Percentiles rank a stretch among this genome's conserved stretches.
phyloP scores from a whole-genome alignment of 2,888 invertebrate genomes.

The Bombylius major region DNA sequence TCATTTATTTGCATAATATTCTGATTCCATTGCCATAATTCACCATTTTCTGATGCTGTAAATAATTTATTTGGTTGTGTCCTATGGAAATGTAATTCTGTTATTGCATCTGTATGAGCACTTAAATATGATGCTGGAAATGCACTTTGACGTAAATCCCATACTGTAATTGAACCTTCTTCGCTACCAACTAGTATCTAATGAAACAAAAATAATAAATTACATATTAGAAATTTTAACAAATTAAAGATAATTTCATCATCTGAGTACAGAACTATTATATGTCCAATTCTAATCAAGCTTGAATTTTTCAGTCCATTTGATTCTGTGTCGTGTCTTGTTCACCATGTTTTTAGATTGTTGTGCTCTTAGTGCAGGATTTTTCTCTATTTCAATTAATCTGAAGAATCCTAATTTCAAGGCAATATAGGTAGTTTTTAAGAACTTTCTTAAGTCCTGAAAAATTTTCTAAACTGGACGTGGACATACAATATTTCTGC shows the following conservation, averaged over 20 bases:
- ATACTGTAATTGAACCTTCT: slow-evolving; percentile 74
- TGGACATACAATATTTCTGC: too few species aligned
- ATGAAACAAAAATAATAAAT: background rate
- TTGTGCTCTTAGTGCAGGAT: too few species aligned
- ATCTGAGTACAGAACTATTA: background rate
- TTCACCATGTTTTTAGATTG: too few species aligned
- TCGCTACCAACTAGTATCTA: slow-evolving; percentile 65
- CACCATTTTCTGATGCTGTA: slow-evolving; percentile 66
- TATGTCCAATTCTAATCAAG: too few species aligned
- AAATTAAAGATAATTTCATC: background rate
- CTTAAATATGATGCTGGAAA: slow-evolving; percentile 71
- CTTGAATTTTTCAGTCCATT: too few species aligned
- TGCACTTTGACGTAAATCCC: slow-evolving; percentile 77
- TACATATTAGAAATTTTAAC: background rate
- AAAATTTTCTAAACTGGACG: too few species aligned
- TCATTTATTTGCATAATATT: slow-evolving; percentile 32
- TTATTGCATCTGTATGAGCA: slow-evolving; percentile 62
- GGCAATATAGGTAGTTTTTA: too few species aligned
- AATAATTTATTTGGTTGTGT: slow-evolving; percentile 73
- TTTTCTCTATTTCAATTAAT: too few species aligned
- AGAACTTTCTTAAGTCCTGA: too few species aligned
- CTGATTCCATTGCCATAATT: slow-evolving; percentile 83
- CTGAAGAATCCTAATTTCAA: too few species aligned
- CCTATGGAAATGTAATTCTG: slow-evolving; percentile 80
- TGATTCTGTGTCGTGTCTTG: too few species aligned